Evolutionary conservation across 2,888 invertebrate species (phyloP), one percentile per base, ranked within the genome.

Genomic region (Amblyteles armatorius): DNA sequence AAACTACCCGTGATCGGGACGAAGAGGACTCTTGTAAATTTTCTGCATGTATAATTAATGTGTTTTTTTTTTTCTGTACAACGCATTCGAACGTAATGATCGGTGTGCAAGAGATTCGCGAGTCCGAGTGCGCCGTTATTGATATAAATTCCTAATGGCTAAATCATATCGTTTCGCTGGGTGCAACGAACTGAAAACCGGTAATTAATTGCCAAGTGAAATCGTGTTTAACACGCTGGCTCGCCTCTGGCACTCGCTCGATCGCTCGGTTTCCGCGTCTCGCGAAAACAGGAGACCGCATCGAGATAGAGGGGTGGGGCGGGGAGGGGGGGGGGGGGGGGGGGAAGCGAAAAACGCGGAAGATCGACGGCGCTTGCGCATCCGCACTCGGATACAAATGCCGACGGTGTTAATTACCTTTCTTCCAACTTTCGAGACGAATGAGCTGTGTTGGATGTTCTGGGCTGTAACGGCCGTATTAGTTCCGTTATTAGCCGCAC

Each of bases 201-300:
- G 78, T 86, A 82, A 84, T 86, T 82, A 84, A 86, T 84, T 50
- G 76, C 71, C n/a, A 80, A 84, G 84, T 86, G 82, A 84, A 86
- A 84, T 16, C 74, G 72, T 71, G 76, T 65, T 74, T 29, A 71
- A 74, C 69, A 67, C 82, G 84, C 40, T 74, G 55, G n/a, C 65
- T 57, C 84, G 67, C 67, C 26, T 69, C 16, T 63, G 9, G 19
- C 69, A n/a, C 26, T 33, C 48, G 3, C n/a, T 11, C 79, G 71
- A 63, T 74, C 67, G 71, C 71, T 65, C 48, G 65, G 48, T 33
- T 33, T 68, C 67, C 76, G 9, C 22, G 22, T 29, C 65, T 52
- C 5, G 16, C 63, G 52, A 29, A 69, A 55, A 22, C 50, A 19
- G 74, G 22, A 73, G 29, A 79, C 3, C 44, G 44, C 44, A 44